A percentile compares a stretch with the other conserved stretches of the same genome.
phyloP scores from a whole-genome alignment of 2,113 vertebrate species.

The Corvus hawaiiensis region DNA sequence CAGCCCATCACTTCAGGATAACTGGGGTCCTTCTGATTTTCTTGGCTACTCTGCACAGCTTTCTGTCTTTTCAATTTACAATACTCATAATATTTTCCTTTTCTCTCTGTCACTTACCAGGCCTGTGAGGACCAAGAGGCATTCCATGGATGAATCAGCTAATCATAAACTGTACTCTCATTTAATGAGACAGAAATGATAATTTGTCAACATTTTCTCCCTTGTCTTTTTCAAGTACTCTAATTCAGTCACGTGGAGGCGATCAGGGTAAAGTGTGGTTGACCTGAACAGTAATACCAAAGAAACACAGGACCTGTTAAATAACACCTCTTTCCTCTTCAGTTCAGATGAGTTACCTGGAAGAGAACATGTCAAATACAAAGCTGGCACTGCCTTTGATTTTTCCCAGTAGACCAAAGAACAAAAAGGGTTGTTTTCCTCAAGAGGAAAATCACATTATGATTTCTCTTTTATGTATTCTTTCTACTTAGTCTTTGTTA shows the following conservation, averaged over 20 bases:
- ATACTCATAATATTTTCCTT: not conserved
- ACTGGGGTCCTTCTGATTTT: not conserved
- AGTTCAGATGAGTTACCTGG: not conserved
- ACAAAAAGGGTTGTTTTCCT: not conserved
- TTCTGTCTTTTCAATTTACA: not conserved
- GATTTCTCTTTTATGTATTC: not conserved
- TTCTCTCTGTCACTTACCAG: not conserved
- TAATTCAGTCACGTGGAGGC: not conserved
- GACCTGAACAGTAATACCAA: not conserved
- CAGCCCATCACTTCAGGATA: not conserved
- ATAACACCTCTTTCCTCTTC: not conserved
- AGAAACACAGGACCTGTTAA: not conserved
- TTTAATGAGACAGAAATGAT: not conserved
- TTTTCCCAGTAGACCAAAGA: not conserved
- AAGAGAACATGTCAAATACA: not conserved
- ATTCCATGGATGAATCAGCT: not conserved
- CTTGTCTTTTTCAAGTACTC: not conserved
- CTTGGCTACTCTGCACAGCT: not conserved
- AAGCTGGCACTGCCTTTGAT: constrained; percentile 3
- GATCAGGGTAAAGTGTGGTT: not conserved
- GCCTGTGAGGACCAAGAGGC: not conserved
- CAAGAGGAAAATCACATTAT: not conserved
- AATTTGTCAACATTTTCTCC: not conserved
- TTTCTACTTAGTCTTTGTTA: not conserved
- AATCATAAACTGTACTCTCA: not conserved